These are phyloP conservation scores for Drosophila colorata DNA, from an alignment of 2,888 invertebrate genomes.

Conservation along the genomic window DNA sequence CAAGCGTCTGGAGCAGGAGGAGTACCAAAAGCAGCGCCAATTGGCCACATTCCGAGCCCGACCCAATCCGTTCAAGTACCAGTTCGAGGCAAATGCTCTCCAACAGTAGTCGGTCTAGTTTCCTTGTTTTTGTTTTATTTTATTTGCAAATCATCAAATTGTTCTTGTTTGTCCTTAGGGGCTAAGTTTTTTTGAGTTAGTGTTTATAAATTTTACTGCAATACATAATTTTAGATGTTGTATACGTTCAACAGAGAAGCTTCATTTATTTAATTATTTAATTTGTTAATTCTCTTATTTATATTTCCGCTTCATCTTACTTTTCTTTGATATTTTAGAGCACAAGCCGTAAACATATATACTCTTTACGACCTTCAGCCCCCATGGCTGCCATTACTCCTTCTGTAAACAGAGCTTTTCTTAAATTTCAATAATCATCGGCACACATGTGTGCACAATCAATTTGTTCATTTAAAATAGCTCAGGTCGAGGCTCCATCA, in stretches of 20 bases:
- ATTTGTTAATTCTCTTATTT: neutral
- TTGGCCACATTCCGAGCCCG: constrained; percentile 58
- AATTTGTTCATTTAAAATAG: constrained; percentile 80
- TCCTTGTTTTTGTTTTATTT: constrained; percentile 8
- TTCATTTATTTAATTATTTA: too few relatives aligned
- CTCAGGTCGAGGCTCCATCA: constrained; percentile 74
- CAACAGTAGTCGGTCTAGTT: constrained; percentile 1
- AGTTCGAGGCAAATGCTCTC: neutral
- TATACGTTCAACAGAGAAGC: too few relatives aligned
- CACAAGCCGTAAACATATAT: neutral
- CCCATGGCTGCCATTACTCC: neutral
- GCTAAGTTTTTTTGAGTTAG: neutral
- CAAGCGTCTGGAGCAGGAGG: constrained; percentile 29
- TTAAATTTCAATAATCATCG: constrained; percentile 60
- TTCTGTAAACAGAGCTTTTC: constrained; percentile 4
- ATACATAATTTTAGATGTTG: too few relatives aligned
- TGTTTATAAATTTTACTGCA: constrained; percentile 1
- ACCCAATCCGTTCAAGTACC: constrained; percentile 57
- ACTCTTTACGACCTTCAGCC: neutral
- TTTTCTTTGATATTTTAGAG: neutral
- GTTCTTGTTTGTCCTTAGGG: neutral
- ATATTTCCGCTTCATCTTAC: neutral
- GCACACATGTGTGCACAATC: constrained; percentile 58
- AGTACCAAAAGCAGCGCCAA: constrained; percentile 49
- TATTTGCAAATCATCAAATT: constrained; percentile 9